These are phyloP conservation scores for Neocrepidodera transversa DNA, from an alignment of 2,888 invertebrate species.

Conservation along the genomic window DNA sequence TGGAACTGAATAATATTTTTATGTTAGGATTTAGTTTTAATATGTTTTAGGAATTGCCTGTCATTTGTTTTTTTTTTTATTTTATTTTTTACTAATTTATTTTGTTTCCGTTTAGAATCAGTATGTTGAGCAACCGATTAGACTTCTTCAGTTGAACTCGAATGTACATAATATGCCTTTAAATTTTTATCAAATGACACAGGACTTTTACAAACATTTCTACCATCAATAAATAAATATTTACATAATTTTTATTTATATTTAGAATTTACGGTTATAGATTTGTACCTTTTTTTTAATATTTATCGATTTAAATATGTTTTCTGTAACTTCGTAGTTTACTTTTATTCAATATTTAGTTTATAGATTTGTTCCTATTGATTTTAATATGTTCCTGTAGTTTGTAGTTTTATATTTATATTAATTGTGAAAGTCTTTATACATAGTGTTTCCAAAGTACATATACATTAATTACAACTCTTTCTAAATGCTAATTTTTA, in stretches of 20 bases:
- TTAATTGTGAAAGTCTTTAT: too few species aligned
- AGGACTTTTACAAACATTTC: conserved; percentile 5
- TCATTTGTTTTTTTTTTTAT: background rate
- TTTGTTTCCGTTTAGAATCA: conserved; percentile 6
- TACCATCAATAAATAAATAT: conserved; percentile 1
- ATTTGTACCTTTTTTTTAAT: background rate
- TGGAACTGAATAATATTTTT: too few species aligned
- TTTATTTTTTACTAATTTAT: background rate
- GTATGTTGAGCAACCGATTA: conserved; percentile 4
- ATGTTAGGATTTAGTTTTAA: too few species aligned
- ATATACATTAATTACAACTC: too few species aligned
- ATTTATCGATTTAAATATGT: background rate
- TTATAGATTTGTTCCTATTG: too few species aligned
- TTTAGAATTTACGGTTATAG: background rate
- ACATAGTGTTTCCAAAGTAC: too few species aligned
- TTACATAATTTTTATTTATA: background rate
- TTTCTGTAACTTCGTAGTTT: background rate
- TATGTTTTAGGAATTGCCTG: too few species aligned
- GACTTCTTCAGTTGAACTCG: conserved; percentile 2
- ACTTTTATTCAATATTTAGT: too few species aligned
- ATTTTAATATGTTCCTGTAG: background rate
- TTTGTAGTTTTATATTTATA: background rate
- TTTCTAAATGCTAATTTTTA: too few species aligned
- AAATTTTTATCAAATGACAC: conserved; percentile 2
- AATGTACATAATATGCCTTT: background rate